Conservation (phyloP, 1,140 invertebrate species). For the Choristoneura fumiferana region DNA sequence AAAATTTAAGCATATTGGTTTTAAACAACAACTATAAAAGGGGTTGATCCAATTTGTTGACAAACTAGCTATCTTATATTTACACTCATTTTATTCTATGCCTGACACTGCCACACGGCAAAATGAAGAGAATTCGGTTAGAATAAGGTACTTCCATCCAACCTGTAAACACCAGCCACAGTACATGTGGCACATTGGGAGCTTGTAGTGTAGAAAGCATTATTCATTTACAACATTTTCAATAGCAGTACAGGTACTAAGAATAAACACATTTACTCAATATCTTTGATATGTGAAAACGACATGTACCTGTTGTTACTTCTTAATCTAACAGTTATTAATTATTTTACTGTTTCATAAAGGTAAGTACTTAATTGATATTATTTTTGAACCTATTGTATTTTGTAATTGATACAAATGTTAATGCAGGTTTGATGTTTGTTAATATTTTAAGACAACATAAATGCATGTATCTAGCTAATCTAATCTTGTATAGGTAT, state of each 20-base stretch:
- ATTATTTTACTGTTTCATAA: no score
- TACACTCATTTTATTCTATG: neutral
- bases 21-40: slow-evolving; percentile 5
- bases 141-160: no score
- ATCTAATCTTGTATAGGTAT: no score
- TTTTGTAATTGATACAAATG: no score
- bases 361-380: no score
- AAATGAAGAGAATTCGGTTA: no score
- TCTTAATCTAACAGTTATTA: slow-evolving; percentile 4
- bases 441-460: no score
- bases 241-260: neutral
- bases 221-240: slow-evolving; percentile 26
- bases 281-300: slow-evolving; percentile 13
- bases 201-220: slow-evolving; percentile 24
- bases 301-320: slow-evolving; percentile 5
- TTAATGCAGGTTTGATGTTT: no score
- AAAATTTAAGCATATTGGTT: neutral
- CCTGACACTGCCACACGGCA: neutral
- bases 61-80: slow-evolving; percentile 17
- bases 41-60: slow-evolving; percentile 13
- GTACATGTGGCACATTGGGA: slow-evolving; percentile 51
- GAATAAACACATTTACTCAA: slow-evolving; percentile 13
- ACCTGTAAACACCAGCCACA: slow-evolving; percentile 23
- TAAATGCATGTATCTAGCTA: no score
- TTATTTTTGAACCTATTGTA: no score